Conservation (phyloP, 2,113 vertebrate species). For the Callocephalon fimbriatum region DNA sequence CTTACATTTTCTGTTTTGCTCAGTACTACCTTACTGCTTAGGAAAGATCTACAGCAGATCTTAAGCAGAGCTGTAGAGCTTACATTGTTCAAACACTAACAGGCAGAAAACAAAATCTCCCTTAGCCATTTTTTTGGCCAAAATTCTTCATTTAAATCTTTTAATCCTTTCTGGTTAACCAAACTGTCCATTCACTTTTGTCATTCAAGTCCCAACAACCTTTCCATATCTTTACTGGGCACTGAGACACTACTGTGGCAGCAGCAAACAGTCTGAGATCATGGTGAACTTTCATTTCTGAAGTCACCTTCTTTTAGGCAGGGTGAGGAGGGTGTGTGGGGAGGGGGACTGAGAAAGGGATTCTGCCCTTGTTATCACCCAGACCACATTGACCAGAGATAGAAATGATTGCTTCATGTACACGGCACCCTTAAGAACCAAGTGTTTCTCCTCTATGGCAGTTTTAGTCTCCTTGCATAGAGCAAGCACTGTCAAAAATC, state of each 20-base stretch:
- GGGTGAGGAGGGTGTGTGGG: rapidly evolving
- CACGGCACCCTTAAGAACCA: neutral
- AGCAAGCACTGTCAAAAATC: neutral
- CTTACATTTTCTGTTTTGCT: neutral
- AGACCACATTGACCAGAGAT: rapidly evolving
- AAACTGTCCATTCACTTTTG: neutral
- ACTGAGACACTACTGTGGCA: neutral
- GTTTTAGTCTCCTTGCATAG: neutral
- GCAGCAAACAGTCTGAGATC: neutral
- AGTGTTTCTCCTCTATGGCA: neutral
- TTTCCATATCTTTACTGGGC: neutral
- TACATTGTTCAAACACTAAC: neutral
- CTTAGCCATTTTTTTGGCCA: neutral
- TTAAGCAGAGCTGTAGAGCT: neutral
- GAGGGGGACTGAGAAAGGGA: neutral
- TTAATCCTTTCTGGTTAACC: neutral
- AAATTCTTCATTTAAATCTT: neutral
- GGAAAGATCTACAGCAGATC: neutral
- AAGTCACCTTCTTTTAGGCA: neutral
- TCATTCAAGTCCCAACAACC: neutral
- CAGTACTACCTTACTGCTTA: neutral
- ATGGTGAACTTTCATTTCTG: neutral
- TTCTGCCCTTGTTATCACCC: neutral
- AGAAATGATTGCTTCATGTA: neutral
- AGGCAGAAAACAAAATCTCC: neutral